Conservation (phyloP, 2,113 vertebrate species). For the Syrmaticus mikado region DNA sequence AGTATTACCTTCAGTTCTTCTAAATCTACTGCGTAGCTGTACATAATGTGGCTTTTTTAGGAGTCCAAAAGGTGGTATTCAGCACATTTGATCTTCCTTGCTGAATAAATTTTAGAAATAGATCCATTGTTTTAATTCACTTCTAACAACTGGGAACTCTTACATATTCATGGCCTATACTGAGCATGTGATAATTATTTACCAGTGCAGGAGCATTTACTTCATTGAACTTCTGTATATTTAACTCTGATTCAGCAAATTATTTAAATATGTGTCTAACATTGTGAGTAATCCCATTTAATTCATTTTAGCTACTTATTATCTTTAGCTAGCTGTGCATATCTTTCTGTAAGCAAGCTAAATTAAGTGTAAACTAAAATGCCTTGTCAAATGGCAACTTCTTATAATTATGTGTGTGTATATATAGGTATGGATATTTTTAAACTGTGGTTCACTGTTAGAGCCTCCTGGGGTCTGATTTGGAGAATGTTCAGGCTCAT, state of each 20-base stretch:
- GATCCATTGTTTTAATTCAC: neutral
- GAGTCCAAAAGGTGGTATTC: neutral
- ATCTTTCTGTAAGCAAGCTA: neutral
- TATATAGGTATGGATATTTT: neutral
- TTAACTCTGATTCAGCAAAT: neutral
- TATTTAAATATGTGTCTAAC: neutral
- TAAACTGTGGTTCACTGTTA: neutral
- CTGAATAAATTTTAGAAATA: neutral
- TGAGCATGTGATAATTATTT: neutral
- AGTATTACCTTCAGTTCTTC: neutral
- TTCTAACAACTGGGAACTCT: neutral
- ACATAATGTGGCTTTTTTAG: neutral
- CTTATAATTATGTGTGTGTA: neutral
- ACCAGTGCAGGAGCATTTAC: neutral
- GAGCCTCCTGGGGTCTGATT: neutral
- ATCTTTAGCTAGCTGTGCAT: neutral
- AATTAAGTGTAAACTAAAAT: constrained; percentile 1
- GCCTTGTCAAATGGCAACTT: neutral
- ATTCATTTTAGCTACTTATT: neutral
- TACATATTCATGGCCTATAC: neutral
- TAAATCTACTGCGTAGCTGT: neutral
- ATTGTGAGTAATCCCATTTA: constrained; percentile 14
- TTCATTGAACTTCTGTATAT: neutral
- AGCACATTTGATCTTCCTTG: neutral
- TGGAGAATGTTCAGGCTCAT: constrained; percentile 1